Base-by-base conservation (phyloP, 2,888 invertebrate genomes). In the Eucera pruinosa region DNA sequence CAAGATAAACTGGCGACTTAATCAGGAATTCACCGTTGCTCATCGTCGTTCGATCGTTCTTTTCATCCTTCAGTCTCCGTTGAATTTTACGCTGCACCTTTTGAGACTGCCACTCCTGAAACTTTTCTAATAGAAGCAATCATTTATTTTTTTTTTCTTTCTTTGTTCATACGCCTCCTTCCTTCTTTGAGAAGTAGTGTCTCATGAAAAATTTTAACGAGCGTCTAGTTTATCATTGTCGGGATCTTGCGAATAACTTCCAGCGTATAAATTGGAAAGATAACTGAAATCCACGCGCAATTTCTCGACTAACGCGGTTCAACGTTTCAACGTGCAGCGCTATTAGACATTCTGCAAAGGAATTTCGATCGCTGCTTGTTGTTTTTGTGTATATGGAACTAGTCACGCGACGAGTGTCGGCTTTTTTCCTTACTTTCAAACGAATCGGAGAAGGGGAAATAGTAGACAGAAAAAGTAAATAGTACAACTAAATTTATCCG, bases 111-210 rank as follows among this genome's bases (percentile, higher is more conserved):
- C 15, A 27, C 6, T 47, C 30, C 47, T 76, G 54, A 23, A 58
- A 54, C 48, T 71, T 78, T 54, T 48, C 79, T 79, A 65, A 65
- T 50, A 50, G 20, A 60, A 25, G 5, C 48, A 39, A 64, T 60
- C n/a, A 36, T 50, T 75, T 45, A 60, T 57, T 15, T 50, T 7
- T 50, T 9, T 50, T 7, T 18, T 27, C n/a, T 9, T 30, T 18
- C n/a, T 15, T 18, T 2, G 11, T 7, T 18, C 13, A 11, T n/a
- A 4, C 11, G 9, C n/a, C 5, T 23, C 3, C 23, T 18, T 20
- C 36, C 15, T 7, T 36, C 36, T 20, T n/a, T n/a, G n/a, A n/a
- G n/a, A n/a, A n/a, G n/a, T n/a, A 18, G 27, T 45, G 60, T 73
- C 50, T 55, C 55, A 3, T 20, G 62, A 27, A 55, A 62, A 73